phyloP scores from a whole-genome alignment of 1,140 invertebrate genomes.

The Streblospio benedicti region DNA sequence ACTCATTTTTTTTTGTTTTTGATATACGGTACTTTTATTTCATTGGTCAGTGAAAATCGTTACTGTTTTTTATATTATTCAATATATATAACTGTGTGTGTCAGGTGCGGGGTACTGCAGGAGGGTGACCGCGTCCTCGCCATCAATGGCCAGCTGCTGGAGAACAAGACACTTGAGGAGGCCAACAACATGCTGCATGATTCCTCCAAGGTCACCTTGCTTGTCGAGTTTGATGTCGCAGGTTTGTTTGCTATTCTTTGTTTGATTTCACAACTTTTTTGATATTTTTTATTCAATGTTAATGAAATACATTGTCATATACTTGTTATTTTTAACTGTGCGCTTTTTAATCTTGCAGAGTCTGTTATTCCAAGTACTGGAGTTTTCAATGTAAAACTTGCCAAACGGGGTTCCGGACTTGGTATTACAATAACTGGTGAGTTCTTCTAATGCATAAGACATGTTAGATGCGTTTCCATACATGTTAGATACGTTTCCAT shows the following conservation, averaged over 20 bases:
- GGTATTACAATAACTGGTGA: constrained; percentile 78
- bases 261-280: neutral
- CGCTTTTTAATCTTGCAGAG: constrained; percentile 49
- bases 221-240: constrained; percentile 85
- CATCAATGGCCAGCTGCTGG: constrained; percentile 59
- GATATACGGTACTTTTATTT: no score
- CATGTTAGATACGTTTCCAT: no score
- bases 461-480: no score
- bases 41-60: no score
- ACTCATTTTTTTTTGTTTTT: no score
- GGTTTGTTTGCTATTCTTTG: constrained; percentile 26
- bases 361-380: constrained; percentile 81
- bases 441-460: no score
- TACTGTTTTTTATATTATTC: no score
- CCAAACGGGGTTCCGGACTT: constrained; percentile 65
- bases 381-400: constrained; percentile 78
- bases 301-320: constrained; percentile 7
- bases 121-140: constrained; percentile 72
- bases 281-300: neutral
- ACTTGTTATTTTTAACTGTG: no score
- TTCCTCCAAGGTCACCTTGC: constrained; percentile 49
- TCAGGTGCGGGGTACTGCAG: constrained; percentile 66
- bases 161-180: constrained; percentile 49
- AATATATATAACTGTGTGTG: no score
- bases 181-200: constrained; percentile 48